Evolutionary conservation across 2,888 invertebrate genomes (phyloP).

Genomic region (Corythucha ciliata): DNA sequence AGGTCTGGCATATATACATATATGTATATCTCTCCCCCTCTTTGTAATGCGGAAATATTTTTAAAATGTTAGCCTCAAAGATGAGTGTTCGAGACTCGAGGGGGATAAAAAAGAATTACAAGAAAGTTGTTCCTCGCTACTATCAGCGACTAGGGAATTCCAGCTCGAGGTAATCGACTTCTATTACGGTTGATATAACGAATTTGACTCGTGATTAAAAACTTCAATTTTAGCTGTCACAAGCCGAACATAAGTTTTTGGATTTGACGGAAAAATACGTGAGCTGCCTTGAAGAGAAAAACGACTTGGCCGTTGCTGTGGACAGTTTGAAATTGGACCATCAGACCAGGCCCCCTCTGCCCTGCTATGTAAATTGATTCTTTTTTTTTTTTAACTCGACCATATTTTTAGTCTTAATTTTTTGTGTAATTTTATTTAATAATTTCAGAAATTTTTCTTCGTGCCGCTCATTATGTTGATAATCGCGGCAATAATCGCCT

Average conservation of each 20-base stretch:
- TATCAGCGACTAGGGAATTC: too few relatives aligned
- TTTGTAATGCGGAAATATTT: too few relatives aligned
- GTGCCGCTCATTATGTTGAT: constrained; percentile 30
- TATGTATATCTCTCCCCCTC: constrained; percentile 6
- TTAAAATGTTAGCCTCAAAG: too few relatives aligned
- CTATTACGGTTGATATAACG: background rate
- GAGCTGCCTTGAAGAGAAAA: constrained; percentile 53
- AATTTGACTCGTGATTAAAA: background rate
- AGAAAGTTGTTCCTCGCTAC: too few relatives aligned
- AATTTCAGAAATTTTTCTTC: constrained; percentile 30
- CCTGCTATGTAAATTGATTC: constrained; percentile 40
- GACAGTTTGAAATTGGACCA: constrained; percentile 51
- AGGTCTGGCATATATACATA: constrained; percentile 20
- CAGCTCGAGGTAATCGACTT: background rate
- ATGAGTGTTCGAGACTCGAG: too few relatives aligned
- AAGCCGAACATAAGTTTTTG: constrained; percentile 59
- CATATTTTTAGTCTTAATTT: background rate
- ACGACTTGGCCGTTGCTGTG: constrained; percentile 52
- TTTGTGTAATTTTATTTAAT: constrained; percentile 27
- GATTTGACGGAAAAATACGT: constrained; percentile 64
- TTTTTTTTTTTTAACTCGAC: too few relatives aligned
- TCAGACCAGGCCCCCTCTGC: too few relatives aligned
- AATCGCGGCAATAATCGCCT: constrained; percentile 28
- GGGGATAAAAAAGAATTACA: too few relatives aligned
- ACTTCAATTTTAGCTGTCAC: background rate